Base-by-base conservation (phyloP, 2,797 vertebrate genomes). In the Chromobotia macracanthus region DNA sequence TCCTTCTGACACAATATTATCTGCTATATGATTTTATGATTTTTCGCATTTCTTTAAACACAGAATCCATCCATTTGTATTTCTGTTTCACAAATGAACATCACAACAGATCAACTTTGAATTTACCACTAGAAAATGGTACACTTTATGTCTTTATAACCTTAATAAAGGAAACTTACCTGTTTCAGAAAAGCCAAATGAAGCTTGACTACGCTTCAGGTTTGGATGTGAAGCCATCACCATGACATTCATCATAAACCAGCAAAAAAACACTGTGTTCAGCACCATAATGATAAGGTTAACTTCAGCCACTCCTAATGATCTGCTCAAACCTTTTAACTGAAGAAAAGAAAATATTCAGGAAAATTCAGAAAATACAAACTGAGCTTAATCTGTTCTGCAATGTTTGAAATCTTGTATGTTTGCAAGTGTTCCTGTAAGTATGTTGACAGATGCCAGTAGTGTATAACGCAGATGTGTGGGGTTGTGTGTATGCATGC, bases 171-270 rank as follows among this genome's bases (percentile, higher is more conserved):
- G 19, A 77, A 38, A 9, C 91, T 77, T 61, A 94, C 93, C 88
- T 0, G 87, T 76, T 21, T 87, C 85, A 1, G 91, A 84, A n/a
- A 92, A 80, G 28, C 0, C 35, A 82, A 87, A 91, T 0, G 89
- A 71, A 2, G 83, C 12, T 8, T 91, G 89, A 0, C 85, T 21
- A 2, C 51, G 88, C 38, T 80, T 85, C 12, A 84, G 73, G 1
- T 48, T 51, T 0, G 74, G 60, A 0, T 83, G 88, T 15, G 83
- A 87, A 5, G 89, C 87, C 38, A 89, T 65, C 44, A 55, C 87
- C 60, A 91, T 53, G 41, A 91, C 81, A 28, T 84, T 84, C 67
- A 92, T 80, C 53, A 84, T 86, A 76, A 84, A 86, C 56, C 87
- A 92, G 79, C 86, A 88, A 70, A 90, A 80, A 23, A 92, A 77